Conservation (phyloP, 2,113 vertebrate genomes). For the Poeciliopsis prolifica region DNA sequence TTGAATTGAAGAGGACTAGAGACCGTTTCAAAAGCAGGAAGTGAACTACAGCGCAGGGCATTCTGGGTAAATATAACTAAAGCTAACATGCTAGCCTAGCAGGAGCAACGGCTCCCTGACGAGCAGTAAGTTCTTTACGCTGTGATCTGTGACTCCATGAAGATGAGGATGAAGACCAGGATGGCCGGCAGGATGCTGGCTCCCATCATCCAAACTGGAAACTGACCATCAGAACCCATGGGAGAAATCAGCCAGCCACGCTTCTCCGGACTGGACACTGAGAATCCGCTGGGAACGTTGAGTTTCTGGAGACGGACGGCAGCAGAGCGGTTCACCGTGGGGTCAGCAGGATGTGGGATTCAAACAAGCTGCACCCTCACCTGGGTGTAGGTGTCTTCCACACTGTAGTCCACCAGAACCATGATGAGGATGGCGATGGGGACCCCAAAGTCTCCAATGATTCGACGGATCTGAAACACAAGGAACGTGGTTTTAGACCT, state of each 20-base stretch:
- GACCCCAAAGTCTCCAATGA: constrained; percentile 95
- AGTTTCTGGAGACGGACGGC: constrained; percentile 83
- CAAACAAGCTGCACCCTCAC: constrained; percentile 57
- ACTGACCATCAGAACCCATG: constrained; percentile 80
- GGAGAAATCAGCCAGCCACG: constrained; percentile 93
- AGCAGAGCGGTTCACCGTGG: not conserved
- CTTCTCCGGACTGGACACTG: constrained; percentile 88
- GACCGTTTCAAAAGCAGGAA: too few relatives aligned
- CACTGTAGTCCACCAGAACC: constrained; percentile 91
- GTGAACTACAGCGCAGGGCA: too few relatives aligned
- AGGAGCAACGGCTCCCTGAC: too few relatives aligned
- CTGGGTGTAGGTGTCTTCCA: constrained; percentile 92
- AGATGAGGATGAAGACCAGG: constrained; percentile 95
- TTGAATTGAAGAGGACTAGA: too few relatives aligned
- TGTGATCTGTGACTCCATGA: constrained; percentile 99
- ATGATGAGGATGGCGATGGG: constrained; percentile 94
- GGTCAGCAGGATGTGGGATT: not conserved
- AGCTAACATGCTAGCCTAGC: too few relatives aligned
- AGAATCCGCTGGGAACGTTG: constrained; percentile 90
- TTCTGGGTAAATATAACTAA: too few relatives aligned
- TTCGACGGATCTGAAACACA: constrained; percentile 85
- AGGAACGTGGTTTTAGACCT: not conserved
- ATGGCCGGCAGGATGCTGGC: constrained; percentile 89
- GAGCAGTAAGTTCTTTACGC: constrained; percentile 77
- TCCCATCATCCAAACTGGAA: constrained; percentile 96